phyloP scores from a whole-genome alignment of 2,797 vertebrate species.

The Labeo calbasu region DNA sequence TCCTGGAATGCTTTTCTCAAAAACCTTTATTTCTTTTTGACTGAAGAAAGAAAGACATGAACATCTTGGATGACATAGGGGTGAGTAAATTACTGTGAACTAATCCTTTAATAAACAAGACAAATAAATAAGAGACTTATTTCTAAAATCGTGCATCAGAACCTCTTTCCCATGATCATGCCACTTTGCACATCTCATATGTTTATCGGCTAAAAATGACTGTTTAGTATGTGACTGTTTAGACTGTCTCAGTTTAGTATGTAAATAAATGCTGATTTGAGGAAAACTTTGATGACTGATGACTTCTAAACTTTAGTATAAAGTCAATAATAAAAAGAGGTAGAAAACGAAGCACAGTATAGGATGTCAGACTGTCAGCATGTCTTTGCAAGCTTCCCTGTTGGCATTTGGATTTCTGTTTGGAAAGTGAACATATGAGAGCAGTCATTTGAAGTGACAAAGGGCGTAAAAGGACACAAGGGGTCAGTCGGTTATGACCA shows the following conservation, averaged over 20 bases:
- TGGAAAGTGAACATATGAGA: constrained; percentile 17
- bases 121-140: neutral
- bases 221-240: too few species aligned
- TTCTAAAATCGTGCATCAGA: neutral
- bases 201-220: neutral
- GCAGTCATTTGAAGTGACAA: constrained; percentile 7
- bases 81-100: too few species aligned
- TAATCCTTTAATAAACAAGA: too few species aligned
- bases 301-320: neutral
- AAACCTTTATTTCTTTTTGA: too few species aligned
- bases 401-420: constrained; percentile 6
- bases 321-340: neutral
- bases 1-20: too few species aligned
- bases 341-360: neutral
- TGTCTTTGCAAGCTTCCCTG: constrained; percentile 22
- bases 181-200: neutral
- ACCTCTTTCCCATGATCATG: neutral
- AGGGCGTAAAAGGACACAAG: constrained; percentile 26
- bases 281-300: neutral
- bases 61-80: too few species aligned
- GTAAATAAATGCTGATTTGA: neutral
- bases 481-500: constrained; percentile 32
- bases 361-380: neutral
- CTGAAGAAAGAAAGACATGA: too few species aligned
- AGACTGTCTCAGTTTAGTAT: neutral